These are phyloP conservation scores for Choloepus didactylus DNA, from an alignment of 2,797 vertebrate genomes.

Conservation along the genomic window DNA sequence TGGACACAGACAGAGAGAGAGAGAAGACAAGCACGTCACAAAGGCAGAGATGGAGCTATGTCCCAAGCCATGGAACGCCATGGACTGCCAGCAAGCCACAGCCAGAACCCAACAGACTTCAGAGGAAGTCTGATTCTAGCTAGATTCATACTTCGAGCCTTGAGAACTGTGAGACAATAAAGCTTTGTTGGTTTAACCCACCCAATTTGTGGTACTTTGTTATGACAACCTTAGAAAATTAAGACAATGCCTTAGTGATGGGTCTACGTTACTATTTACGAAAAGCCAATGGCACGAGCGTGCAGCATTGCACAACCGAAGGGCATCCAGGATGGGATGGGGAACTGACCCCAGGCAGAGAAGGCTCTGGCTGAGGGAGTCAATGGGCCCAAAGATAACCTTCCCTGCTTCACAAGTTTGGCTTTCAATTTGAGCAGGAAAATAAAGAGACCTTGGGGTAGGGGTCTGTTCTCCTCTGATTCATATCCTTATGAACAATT, in stretches of 20 bases:
- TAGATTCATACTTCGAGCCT: too few relatives aligned
- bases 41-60: too few relatives aligned
- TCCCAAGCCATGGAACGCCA: too few relatives aligned
- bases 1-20: too few relatives aligned
- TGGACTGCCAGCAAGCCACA: too few relatives aligned
- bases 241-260: not conserved
- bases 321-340: not conserved
- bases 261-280: not conserved
- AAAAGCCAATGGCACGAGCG: not conserved
- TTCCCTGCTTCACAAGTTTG: not conserved
- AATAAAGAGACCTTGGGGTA: not conserved
- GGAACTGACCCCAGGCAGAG: not conserved
- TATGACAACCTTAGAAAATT: too few relatives aligned
- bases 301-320: rapidly evolving
- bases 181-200: too few relatives aligned
- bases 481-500: not conserved
- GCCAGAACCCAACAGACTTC: too few relatives aligned
- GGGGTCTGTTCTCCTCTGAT: not conserved
- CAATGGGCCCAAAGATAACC: not conserved
- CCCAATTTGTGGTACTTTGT: too few relatives aligned
- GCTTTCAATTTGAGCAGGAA: not conserved
- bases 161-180: too few relatives aligned
- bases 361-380: not conserved
- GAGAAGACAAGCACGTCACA: too few relatives aligned
- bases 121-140: too few relatives aligned